Base-by-base conservation (phyloP, 1,140 invertebrate genomes). In the Drosophila pectinifera region DNA sequence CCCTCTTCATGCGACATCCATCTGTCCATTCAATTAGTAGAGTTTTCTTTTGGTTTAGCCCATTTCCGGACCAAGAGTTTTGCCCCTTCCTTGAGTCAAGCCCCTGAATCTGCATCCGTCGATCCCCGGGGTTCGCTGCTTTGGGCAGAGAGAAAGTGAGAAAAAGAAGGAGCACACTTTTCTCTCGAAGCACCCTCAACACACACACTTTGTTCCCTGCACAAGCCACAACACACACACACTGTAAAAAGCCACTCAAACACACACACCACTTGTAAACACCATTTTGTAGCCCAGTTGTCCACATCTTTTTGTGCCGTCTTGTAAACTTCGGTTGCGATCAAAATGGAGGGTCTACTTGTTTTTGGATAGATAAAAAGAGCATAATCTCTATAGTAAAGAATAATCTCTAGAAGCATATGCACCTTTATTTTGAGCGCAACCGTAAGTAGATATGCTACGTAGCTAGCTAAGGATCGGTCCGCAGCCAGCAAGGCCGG, bases 1-100 rank as follows among this genome's bases (percentile, higher is more conserved):
- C n/a, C n/a, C n/a, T n/a, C n/a, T n/a, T 49, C 55, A 63, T 63
- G 57, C 59, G 38, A 58, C 24, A 34, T 67, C 45, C 59, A 18
- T 58, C 28, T 28, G 43, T 26, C 58, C 63, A 65, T 51, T 28
- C 26, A 65, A 26, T 68, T 53, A 36, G 64, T 65, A 65, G 64
- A 36, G 45, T 68, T 67, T 68, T 48, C 42, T 36, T 38, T 70
- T 72, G 31, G 67, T 68, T 70, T 70, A 69, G 67, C 64, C 67
- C 67, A 70, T 70, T 70, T 70, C 34, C 48, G 67, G 65, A 72
- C 68, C 68, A 70, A 70, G 41, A 69, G 49, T 70, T 70, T 70
- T 70, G 31, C 49, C 41, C 39, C 31, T 18, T 5, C 14, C 5
- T 38, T 3, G 5, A 38, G 36, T 20, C 28, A 39, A 22, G 51